Base-by-base conservation (phyloP, 2,113 vertebrate genomes). In the Cyrtonyx montezumae region DNA sequence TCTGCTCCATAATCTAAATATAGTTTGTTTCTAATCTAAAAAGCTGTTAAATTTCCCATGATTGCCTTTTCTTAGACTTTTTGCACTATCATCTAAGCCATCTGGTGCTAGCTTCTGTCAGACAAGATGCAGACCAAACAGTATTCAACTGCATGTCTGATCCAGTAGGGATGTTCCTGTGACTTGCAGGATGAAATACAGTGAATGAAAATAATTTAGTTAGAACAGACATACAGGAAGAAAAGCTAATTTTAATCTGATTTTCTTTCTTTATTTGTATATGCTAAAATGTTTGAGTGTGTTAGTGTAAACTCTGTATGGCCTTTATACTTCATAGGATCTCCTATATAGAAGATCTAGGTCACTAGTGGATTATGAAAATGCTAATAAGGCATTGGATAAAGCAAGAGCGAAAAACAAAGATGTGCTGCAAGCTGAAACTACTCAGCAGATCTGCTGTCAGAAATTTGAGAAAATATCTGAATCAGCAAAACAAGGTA, bases 401-500 rank as follows among this genome's bases (percentile, higher is more conserved):
- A 99, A 99, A 98, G 99, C 99, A 90, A 98, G 99, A 94, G 98
- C 99, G 8, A 99, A 99, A 96, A 99, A 99, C 96, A 98, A 99
- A 98, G 99, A 99, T 84, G 99, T 99, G 49, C 97, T 99, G n/a
- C 98, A 99, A 97, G 98, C 99, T 20, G 99, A 99, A 98, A 99
- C 98, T 65, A 98, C 98, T 96, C 99, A 99, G 95, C 99, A 99
- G 91, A 96, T 99, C 95, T 99, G 98, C 97, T 99, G 99, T 98
- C 99, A 99, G 97, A 99, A 99, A 97, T 99, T 99, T 97, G 99
- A 99, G 97, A 99, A 99, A 97, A 99, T 99, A 97, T 99, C 99
- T 26, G 99, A 99, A 97, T 99, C 99, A 0, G 99, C 99, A 90
- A 99, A 99, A 97, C 99, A 99, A 99, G 99, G 99, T 99, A 98